Conservation (phyloP, 2,797 vertebrate species). For the Podarcis siculus region DNA sequence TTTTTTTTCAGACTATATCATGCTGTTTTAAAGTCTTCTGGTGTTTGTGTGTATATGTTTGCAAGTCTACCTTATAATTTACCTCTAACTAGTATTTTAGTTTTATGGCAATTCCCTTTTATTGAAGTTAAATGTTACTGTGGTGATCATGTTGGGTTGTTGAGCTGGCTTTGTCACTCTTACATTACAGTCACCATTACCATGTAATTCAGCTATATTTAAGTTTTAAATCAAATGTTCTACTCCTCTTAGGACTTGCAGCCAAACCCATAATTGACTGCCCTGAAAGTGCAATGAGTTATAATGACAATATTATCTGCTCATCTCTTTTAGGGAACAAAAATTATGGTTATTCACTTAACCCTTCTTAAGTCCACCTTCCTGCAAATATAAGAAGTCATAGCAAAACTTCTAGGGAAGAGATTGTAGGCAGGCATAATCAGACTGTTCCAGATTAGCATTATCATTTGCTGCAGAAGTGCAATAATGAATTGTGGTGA, state of each 20-base stretch:
- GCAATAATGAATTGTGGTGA: background rate
- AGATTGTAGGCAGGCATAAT: background rate
- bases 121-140: slow-evolving; percentile 1
- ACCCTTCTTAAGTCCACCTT: background rate
- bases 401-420: background rate
- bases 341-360: background rate
- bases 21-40: background rate
- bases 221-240: slow-evolving; percentile 2
- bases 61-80: background rate
- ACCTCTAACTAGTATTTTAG: slow-evolving; percentile 10
- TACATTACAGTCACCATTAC: slow-evolving; percentile 1
- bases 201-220: slow-evolving; percentile 30
- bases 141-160: background rate
- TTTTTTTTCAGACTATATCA: background rate
- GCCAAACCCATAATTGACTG: slow-evolving; percentile 6
- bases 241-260: background rate
- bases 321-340: background rate
- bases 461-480: background rate
- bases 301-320: background rate
- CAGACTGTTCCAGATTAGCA: background rate
- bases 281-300: slow-evolving; percentile 2
- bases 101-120: slow-evolving; percentile 2
- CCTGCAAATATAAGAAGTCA: background rate
- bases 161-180: background rate
- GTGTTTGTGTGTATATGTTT: background rate